A percentile compares a stretch with the other conserved stretches of the same genome.
Conservation (phyloP, 2,113 vertebrate species). For the Myodes glareolus region DNA sequence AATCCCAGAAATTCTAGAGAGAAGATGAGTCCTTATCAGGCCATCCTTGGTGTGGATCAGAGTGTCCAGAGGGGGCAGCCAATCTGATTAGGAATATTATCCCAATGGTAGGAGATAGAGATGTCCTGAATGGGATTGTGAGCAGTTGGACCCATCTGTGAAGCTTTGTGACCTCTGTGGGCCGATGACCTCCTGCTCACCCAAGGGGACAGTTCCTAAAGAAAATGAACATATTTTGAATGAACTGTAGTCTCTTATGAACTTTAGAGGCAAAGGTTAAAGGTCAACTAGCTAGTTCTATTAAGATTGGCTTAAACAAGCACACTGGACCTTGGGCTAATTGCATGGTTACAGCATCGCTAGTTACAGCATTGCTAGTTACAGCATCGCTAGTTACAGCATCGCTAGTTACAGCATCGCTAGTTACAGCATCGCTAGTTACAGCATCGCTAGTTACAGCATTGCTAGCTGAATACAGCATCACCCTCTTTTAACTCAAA, state of each 20-base stretch:
- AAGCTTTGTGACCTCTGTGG: background rate
- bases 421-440: too few relatives aligned
- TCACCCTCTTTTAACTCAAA: background rate
- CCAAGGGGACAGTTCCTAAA: background rate
- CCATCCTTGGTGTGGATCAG: background rate
- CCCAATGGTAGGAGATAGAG: background rate
- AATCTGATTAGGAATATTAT: background rate
- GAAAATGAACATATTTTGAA: background rate
- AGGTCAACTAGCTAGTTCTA: too few relatives aligned
- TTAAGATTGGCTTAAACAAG: too few relatives aligned
- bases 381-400: too few relatives aligned
- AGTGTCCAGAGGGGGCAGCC: background rate
- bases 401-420: background rate
- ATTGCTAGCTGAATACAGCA: background rate
- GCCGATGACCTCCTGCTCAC: background rate
- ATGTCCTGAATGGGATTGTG: rapidly evolving
- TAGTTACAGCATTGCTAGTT: too few relatives aligned
- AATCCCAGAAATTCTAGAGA: background rate
- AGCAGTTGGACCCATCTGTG: rapidly evolving
- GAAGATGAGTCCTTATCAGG: background rate
- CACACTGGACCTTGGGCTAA: too few relatives aligned
- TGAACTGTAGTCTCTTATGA: background rate
- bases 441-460: too few relatives aligned
- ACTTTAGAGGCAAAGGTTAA: background rate
- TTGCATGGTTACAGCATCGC: too few relatives aligned